phyloP scores from a whole-genome alignment of 2,888 invertebrate genomes.

The Callimorpha dominula region DNA sequence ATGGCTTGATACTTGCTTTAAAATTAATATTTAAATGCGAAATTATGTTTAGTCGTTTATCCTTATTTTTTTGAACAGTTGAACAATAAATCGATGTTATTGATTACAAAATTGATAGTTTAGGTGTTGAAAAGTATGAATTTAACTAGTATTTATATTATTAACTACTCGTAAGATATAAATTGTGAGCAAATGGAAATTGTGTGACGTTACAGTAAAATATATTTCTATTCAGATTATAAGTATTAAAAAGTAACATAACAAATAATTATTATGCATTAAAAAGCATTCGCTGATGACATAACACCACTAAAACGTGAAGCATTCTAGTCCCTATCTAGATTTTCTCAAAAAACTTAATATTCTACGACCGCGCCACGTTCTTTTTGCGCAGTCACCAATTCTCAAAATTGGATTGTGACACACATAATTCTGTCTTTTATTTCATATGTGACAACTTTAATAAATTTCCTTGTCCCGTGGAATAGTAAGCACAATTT shows the following conservation, averaged over 20 bases:
- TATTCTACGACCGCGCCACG: conserved; percentile 36
- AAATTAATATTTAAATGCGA: not conserved
- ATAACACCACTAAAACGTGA: conserved; percentile 27
- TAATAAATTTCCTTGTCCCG: conserved; percentile 26
- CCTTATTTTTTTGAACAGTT: not conserved
- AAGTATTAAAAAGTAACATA: too few species aligned
- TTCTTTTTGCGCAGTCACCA: conserved; percentile 41
- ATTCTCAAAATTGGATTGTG: conserved; percentile 47
- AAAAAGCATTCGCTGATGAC: conserved; percentile 20
- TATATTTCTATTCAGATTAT: too few species aligned
- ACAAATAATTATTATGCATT: not conserved
- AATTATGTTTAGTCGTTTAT: not conserved
- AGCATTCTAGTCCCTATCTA: conserved; percentile 24
- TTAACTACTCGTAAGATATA: not conserved
- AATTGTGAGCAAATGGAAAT: too few species aligned
- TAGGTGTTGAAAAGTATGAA: not conserved
- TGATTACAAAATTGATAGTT: not conserved
- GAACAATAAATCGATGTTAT: not conserved
- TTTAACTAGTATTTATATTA: not conserved
- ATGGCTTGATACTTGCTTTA: not conserved
- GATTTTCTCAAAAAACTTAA: conserved; percentile 39
- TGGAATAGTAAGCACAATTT: conserved; percentile 5
- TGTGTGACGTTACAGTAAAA: too few species aligned
- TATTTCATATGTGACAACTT: conserved; percentile 40
- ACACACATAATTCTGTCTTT: conserved; percentile 42